Percentiles rank a stretch among this genome's conserved stretches.
phyloP scores from a whole-genome alignment of 2,888 invertebrate genomes.

The Drosophila mimica region DNA sequence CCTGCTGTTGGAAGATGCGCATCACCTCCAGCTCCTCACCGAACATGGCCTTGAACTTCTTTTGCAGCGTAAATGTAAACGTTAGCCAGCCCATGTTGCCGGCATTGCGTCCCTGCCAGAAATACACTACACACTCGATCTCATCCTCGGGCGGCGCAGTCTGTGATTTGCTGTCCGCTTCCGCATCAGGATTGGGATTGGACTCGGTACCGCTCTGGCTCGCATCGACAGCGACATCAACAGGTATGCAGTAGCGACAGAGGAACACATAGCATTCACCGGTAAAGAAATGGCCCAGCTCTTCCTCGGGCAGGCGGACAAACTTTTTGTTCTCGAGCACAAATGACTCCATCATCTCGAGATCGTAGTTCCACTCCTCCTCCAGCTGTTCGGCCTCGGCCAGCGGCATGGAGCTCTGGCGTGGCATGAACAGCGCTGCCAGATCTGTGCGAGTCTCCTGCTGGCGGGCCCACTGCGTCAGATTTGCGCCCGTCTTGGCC shows the following conservation, averaged over 20 bases:
- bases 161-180: constrained; percentile 59
- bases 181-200: constrained; percentile 41
- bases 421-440: constrained; percentile 96
- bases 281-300: constrained; percentile 95
- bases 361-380: constrained; percentile 99
- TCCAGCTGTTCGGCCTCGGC: constrained; percentile 94
- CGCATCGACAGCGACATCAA: constrained; percentile 77
- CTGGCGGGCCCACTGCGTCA: constrained; percentile 95
- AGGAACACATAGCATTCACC: constrained; percentile 99
- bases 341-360: constrained; percentile 98
- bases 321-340: constrained; percentile 98
- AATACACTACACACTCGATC: constrained; percentile 98
- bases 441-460: constrained; percentile 97
- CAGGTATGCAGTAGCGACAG: constrained; percentile 96
- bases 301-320: constrained; percentile 97
- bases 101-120: constrained; percentile 99
- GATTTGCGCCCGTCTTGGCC: constrained; percentile 97
- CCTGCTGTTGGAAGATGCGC: constrained; percentile 98
- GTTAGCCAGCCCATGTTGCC: constrained; percentile 99
- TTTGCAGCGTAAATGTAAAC: constrained; percentile 98
- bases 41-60: constrained; percentile 95
- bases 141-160: constrained; percentile 82
- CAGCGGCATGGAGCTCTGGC: constrained; percentile 94
- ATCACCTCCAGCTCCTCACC: constrained; percentile 97
- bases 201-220: constrained; percentile 14